These are phyloP conservation scores for Silurus meridionalis DNA, from an alignment of 2,113 vertebrate species.

Conservation along the genomic window DNA sequence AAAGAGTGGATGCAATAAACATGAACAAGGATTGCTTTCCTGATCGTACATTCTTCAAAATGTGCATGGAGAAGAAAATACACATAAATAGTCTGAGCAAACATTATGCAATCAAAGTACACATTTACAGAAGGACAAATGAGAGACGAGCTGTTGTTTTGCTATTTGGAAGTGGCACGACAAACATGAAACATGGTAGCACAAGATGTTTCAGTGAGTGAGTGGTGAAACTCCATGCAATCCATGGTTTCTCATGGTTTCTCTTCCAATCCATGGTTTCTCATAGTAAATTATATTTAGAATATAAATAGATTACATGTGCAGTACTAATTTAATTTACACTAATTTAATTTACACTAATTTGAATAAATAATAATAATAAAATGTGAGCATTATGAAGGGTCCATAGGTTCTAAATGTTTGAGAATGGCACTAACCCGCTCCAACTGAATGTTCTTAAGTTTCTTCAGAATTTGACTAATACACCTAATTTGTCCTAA, in stretches of 20 bases:
- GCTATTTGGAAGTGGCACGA: not conserved
- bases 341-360: no score
- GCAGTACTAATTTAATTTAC: no score
- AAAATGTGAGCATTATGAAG: not conserved
- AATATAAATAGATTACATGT: not conserved
- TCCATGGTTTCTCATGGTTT: no score
- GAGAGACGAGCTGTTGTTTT: not conserved
- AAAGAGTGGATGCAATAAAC: not conserved
- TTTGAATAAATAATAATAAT: not conserved
- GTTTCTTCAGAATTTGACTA: not conserved
- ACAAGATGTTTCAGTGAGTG: not conserved
- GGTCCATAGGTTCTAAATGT: not conserved
- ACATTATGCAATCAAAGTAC: not conserved
- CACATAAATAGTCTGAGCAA: not conserved
- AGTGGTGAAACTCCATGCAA: not conserved
- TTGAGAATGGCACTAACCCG: not conserved
- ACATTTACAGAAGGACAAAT: not conserved
- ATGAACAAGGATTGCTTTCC: not conserved
- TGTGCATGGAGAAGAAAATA: not conserved
- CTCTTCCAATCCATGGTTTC: not conserved
- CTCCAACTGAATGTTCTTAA: not conserved
- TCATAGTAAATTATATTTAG: not conserved
- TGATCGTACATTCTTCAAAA: not conserved
- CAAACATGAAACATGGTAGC: not conserved
- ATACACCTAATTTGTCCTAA: not conserved